Conservation (phyloP, 2,888 invertebrate species). For the Achlya flavicornis region DNA sequence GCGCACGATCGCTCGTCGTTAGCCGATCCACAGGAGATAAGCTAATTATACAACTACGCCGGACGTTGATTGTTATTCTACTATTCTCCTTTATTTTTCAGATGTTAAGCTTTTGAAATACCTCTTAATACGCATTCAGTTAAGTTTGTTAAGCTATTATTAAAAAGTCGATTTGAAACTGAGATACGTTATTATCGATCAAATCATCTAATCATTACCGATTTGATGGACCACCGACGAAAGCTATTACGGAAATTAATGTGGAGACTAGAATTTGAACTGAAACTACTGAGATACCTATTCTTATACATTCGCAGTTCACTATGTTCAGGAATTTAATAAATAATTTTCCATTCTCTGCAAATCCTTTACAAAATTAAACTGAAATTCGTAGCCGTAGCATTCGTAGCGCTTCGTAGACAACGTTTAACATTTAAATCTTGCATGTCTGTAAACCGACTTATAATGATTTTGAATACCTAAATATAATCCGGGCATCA, state of each 20-base stretch:
- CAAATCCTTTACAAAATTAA: neutral
- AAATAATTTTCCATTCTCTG: neutral
- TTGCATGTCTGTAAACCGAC: too few species aligned
- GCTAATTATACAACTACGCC: constrained; percentile 71
- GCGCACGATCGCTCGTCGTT: constrained; percentile 65
- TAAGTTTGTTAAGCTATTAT: constrained; percentile 54
- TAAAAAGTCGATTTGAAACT: constrained; percentile 59
- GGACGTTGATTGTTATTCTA: constrained; percentile 67
- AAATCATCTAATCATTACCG: constrained; percentile 56
- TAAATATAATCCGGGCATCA: neutral
- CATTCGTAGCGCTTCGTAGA: neutral
- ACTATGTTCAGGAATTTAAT: neutral
- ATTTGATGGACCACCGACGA: constrained; percentile 58
- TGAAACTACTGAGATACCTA: constrained; percentile 22
- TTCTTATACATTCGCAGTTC: constrained; percentile 5
- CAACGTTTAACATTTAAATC: neutral
- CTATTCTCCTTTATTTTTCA: constrained; percentile 69
- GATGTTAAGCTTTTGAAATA: constrained; percentile 62
- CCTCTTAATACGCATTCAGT: constrained; percentile 42
- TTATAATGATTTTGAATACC: too few species aligned
- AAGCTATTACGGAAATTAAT: constrained; percentile 61
- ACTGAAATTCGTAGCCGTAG: neutral
- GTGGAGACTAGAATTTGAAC: constrained; percentile 35
- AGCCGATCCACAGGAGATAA: constrained; percentile 74
- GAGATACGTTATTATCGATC: constrained; percentile 60